Conservation (phyloP, 2,113 vertebrate genomes). For the Psittacara wagleri region DNA sequence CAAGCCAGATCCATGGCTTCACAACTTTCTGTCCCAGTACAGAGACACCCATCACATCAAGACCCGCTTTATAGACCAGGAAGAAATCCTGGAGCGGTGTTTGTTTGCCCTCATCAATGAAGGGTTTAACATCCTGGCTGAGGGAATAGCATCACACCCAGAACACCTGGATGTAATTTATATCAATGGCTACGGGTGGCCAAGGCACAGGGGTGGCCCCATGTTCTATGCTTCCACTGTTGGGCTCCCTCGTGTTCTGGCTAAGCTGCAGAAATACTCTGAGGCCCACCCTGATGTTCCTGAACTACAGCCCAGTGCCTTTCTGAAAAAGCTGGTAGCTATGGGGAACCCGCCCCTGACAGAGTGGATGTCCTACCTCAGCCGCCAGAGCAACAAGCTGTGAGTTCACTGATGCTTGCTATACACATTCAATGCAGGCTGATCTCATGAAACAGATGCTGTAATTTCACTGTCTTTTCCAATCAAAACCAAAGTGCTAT, state of each 20-base stretch:
- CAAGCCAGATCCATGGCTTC: slow-evolving; percentile 83
- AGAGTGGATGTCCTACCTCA: slow-evolving; percentile 79
- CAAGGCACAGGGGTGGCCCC: slow-evolving; percentile 85
- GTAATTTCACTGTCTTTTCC: neutral
- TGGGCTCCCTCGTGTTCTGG: slow-evolving; percentile 79
- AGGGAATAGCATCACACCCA: slow-evolving; percentile 82
- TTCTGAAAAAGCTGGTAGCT: slow-evolving; percentile 84
- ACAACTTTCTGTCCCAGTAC: slow-evolving; percentile 80
- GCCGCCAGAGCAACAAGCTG: slow-evolving; percentile 73
- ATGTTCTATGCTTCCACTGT: slow-evolving; percentile 89
- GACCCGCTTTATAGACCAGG: slow-evolving; percentile 71
- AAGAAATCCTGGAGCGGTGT: slow-evolving; percentile 89
- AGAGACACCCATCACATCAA: slow-evolving; percentile 74
- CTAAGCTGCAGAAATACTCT: slow-evolving; percentile 82
- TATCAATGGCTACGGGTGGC: slow-evolving; percentile 89
- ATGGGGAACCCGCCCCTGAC: slow-evolving; percentile 83
- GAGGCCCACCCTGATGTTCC: slow-evolving; percentile 82
- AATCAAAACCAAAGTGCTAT: neutral
- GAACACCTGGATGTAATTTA: slow-evolving; percentile 92
- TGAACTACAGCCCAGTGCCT: slow-evolving; percentile 76
- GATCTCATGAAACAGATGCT: neutral
- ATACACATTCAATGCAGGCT: neutral
- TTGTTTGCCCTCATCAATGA: slow-evolving; percentile 87
- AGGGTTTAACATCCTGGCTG: slow-evolving; percentile 87
- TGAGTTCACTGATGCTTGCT: slow-evolving; percentile 49